Evolutionary conservation across 2,888 invertebrate species (phyloP).

Genomic region (Apodemia mormo): DNA sequence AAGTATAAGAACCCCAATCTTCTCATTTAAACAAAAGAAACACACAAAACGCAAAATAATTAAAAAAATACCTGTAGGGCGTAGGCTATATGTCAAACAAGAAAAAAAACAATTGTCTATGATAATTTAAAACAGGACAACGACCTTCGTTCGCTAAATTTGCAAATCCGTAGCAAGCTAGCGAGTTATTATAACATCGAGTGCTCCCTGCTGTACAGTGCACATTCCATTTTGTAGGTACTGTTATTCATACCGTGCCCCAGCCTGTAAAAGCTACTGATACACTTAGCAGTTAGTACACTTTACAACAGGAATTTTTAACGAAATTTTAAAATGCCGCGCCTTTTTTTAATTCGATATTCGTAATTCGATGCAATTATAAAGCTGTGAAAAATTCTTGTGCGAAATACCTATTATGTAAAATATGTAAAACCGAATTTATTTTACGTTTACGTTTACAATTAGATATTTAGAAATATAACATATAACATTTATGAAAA

Average conservation of each 20-base stretch:
- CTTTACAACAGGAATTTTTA: slow-evolving; percentile 12
- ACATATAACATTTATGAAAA: too few relatives aligned
- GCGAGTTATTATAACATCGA: slow-evolving; percentile 28
- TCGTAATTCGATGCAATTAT: neutral
- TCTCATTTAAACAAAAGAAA: too few relatives aligned
- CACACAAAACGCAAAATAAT: too few relatives aligned
- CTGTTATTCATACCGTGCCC: slow-evolving; percentile 36
- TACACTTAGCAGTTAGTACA: slow-evolving; percentile 19
- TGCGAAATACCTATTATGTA: neutral
- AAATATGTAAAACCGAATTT: neutral
- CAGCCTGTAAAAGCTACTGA: slow-evolving; percentile 35
- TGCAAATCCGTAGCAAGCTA: slow-evolving; percentile 28
- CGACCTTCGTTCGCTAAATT: slow-evolving; percentile 38
- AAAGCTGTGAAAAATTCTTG: neutral
- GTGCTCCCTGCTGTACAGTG: slow-evolving; percentile 27
- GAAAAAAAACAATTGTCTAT: slow-evolving; percentile 35
- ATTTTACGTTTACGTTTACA: neutral
- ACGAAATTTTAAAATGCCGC: slow-evolving; percentile 17
- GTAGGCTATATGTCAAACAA: neutral
- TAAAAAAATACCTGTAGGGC: neutral
- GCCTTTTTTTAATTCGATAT: slow-evolving; percentile 8
- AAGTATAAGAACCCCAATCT: too few relatives aligned
- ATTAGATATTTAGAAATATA: neutral
- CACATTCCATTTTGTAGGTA: slow-evolving; percentile 33
- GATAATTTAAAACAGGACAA: slow-evolving; percentile 41